Conservation (phyloP, 2,797 vertebrate species). For the Sebastes alutus region DNA sequence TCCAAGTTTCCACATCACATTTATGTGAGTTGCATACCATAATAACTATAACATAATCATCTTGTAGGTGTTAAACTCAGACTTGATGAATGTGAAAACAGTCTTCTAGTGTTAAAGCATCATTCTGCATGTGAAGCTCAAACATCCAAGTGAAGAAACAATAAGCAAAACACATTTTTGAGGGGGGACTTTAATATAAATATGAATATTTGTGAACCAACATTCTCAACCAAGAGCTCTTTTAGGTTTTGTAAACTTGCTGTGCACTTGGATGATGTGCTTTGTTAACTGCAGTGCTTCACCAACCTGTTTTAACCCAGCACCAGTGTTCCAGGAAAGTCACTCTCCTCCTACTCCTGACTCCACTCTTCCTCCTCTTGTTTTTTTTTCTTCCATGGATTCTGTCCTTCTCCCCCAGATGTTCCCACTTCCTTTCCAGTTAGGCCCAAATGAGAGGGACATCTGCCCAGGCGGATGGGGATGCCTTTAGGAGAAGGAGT, state of each 20-base stretch:
- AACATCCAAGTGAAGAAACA: background rate
- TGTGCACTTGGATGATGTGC: slow-evolving; percentile 1
- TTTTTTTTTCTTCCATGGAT: slow-evolving; percentile 50
- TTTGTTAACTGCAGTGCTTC: slow-evolving; percentile 23
- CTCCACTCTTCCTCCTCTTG: slow-evolving; percentile 42
- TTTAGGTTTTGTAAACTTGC: background rate
- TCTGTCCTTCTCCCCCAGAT: slow-evolving; percentile 75
- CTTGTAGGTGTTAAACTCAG: background rate
- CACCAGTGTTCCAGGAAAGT: slow-evolving; percentile 67
- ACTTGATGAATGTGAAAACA: background rate
- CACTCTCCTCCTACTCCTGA: slow-evolving; percentile 59
- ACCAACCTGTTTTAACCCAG: slow-evolving; percentile 64
- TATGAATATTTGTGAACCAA: background rate
- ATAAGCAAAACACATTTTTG: background rate
- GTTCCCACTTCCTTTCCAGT: slow-evolving; percentile 76
- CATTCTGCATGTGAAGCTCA: background rate
- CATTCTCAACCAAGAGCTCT: background rate
- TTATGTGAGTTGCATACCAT: background rate
- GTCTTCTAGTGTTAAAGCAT: background rate
- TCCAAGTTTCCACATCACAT: background rate
- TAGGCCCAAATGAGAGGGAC: slow-evolving; percentile 75
- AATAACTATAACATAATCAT: background rate
- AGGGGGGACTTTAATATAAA: background rate
- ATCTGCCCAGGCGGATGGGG: slow-evolving; percentile 70
- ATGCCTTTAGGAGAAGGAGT: slow-evolving; percentile 60